A percentile compares a stretch with the other conserved stretches of the same genome.
Evolutionary conservation across 2,113 vertebrate genomes (phyloP).

Genomic region (Lepisosteus oculatus): DNA sequence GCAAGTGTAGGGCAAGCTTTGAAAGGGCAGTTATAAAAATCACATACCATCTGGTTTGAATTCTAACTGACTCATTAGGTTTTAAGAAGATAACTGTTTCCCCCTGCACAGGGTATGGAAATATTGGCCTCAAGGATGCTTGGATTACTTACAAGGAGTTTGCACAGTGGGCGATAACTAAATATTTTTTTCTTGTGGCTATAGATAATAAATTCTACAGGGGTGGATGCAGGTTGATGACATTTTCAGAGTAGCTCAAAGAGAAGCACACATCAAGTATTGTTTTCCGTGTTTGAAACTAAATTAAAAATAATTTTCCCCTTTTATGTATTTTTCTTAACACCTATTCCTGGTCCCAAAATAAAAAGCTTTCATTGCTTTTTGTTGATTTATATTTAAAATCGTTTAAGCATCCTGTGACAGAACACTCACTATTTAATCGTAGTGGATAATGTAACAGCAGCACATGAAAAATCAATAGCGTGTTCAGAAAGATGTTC

Average conservation of each 20-base stretch:
- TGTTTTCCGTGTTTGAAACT: not conserved
- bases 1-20: conserved; percentile 49
- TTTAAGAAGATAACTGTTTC: conserved; percentile 59
- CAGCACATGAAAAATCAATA: too few species aligned
- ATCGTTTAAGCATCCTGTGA: too few species aligned
- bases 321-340: too few species aligned
- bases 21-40: conserved; percentile 53
- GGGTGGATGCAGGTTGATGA: not conserved
- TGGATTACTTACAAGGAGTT: conserved; percentile 41
- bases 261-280: not conserved
- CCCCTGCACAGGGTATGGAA: conserved; percentile 45
- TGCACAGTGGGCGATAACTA: conserved; percentile 46
- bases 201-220: conserved; percentile 49
- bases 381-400: too few species aligned
- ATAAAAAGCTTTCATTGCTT: too few species aligned
- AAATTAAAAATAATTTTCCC: not conserved
- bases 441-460: too few species aligned
- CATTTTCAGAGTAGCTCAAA: not conserved
- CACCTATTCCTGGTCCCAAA: too few species aligned
- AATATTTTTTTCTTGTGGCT: conserved; percentile 40
- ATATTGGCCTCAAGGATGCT: conserved; percentile 40
- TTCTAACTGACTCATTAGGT: conserved; percentile 56
- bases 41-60: conserved; percentile 67
- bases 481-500: too few species aligned
- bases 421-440: too few species aligned